phyloP scores from a whole-genome alignment of 1,140 invertebrate species.

The Drosophila nikananu region DNA sequence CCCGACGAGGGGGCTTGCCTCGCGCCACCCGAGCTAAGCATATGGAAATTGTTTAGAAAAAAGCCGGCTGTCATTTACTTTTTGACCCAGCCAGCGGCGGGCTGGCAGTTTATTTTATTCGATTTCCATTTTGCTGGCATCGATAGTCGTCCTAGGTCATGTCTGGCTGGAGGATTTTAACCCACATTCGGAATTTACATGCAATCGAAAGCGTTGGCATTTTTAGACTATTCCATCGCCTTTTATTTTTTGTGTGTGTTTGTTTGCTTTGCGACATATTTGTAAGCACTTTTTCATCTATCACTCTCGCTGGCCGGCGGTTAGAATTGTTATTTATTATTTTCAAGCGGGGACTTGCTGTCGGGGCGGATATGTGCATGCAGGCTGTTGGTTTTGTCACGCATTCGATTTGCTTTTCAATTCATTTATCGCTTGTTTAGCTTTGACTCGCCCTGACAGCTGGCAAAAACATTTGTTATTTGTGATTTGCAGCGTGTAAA shows the following conservation, averaged over 20 bases:
- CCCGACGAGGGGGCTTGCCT: not conserved
- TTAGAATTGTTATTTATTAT: slow-evolving; percentile 70
- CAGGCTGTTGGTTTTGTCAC: slow-evolving; percentile 44
- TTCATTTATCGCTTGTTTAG: slow-evolving; percentile 56
- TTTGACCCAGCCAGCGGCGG: slow-evolving; percentile 34
- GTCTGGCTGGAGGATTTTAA: slow-evolving; percentile 64
- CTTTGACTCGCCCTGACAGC: slow-evolving; percentile 49
- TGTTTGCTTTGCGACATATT: slow-evolving; percentile 19
- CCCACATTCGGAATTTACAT: slow-evolving; percentile 69
- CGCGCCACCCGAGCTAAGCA: slow-evolving; percentile 49
- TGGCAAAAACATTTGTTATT: slow-evolving; percentile 56
- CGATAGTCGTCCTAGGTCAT: slow-evolving; percentile 66
- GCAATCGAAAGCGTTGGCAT: slow-evolving; percentile 61
- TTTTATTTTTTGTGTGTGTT: not conserved
- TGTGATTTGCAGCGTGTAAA: slow-evolving; percentile 35
- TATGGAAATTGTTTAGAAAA: slow-evolving; percentile 72
- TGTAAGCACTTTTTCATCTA: slow-evolving; percentile 33
- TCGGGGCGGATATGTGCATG: not conserved
- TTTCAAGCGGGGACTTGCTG: slow-evolving; percentile 23
- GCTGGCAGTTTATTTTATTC: slow-evolving; percentile 49
- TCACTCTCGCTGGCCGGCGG: slow-evolving; percentile 58
- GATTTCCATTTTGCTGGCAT: slow-evolving; percentile 47
- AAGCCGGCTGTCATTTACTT: slow-evolving; percentile 63
- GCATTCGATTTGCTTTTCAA: slow-evolving; percentile 39
- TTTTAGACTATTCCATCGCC: slow-evolving; percentile 34